phyloP scores from a whole-genome alignment of 2,888 invertebrate species.

The Meiosimyza decipiens region DNA sequence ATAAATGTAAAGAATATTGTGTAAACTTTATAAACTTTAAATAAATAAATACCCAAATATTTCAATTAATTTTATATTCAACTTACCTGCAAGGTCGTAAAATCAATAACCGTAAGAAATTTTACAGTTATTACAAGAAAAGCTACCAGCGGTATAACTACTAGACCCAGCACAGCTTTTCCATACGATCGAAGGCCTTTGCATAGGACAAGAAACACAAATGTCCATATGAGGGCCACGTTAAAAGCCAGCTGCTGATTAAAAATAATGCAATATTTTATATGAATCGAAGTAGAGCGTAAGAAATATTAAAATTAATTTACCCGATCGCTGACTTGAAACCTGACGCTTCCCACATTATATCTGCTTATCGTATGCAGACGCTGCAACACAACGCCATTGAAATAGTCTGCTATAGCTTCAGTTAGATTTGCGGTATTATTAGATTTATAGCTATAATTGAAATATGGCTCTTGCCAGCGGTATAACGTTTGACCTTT shows the following conservation, averaged over 20 bases:
- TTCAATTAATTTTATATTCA: neutral
- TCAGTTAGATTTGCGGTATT: slow-evolving; percentile 74
- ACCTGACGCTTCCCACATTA: slow-evolving; percentile 58
- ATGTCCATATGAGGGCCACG: slow-evolving; percentile 90
- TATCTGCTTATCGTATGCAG: slow-evolving; percentile 62
- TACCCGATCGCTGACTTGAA: slow-evolving; percentile 64
- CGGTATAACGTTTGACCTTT: slow-evolving; percentile 48
- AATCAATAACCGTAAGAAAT: slow-evolving; percentile 43
- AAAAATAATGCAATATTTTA: slow-evolving; percentile 24
- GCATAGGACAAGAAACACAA: slow-evolving; percentile 86
- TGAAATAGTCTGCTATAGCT: slow-evolving; percentile 87
- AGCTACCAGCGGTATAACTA: slow-evolving; percentile 81
- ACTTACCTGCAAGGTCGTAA: slow-evolving; percentile 52
- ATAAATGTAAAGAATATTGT: neutral
- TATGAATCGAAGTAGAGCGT: neutral
- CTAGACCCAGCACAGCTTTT: slow-evolving; percentile 76
- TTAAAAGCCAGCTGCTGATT: slow-evolving; percentile 86
- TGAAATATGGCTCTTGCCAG: slow-evolving; percentile 53
- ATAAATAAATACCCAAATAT: no score
- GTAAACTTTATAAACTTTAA: no score
- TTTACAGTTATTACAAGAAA: slow-evolving; percentile 61
- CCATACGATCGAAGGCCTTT: slow-evolving; percentile 78
- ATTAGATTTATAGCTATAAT: slow-evolving; percentile 69
- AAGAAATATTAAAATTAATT: slow-evolving; percentile 41
- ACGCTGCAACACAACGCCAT: slow-evolving; percentile 79